These are phyloP conservation scores for Phrynosoma platyrhinos DNA, from an alignment of 2,113 vertebrate genomes.

Conservation along the genomic window DNA sequence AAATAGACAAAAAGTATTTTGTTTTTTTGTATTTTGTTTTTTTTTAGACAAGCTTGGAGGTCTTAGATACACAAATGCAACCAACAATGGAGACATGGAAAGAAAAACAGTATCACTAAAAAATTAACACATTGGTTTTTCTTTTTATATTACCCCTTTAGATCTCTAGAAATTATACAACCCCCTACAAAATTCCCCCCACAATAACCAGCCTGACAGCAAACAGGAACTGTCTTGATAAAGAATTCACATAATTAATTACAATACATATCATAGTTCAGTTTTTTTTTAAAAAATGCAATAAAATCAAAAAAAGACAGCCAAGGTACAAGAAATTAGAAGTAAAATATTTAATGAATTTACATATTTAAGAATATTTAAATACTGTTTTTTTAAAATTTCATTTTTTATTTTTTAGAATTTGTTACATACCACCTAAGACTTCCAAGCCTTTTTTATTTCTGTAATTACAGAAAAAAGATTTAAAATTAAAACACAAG, in stretches of 20 bases:
- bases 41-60: conserved; percentile 83
- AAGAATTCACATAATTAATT: conserved; percentile 84
- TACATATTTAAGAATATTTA: conserved; percentile 89
- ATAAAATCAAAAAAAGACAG: conserved; percentile 82
- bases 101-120: conserved; percentile 65
- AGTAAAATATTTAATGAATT: conserved; percentile 87
- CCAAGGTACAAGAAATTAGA: conserved; percentile 84
- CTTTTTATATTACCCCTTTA: conserved; percentile 80
- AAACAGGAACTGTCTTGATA: conserved; percentile 78
- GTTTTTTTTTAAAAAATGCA: conserved; percentile 78
- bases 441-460: conserved; percentile 90
- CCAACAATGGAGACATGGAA: conserved; percentile 71
- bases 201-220: conserved; percentile 66
- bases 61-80: conserved; percentile 81
- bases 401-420: conserved; percentile 69
- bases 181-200: conserved; percentile 78
- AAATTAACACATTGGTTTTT: conserved; percentile 54
- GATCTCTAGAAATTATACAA: conserved; percentile 84
- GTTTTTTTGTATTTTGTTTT: conserved; percentile 8
- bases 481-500: conserved; percentile 64
- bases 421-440: conserved; percentile 89
- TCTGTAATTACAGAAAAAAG: conserved; percentile 89
- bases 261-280: conserved; percentile 83
- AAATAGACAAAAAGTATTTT: conserved; percentile 78
- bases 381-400: conserved; percentile 82